These are phyloP conservation scores for Amazona finschi DNA, from an alignment of 2,797 vertebrate genomes.

Conservation along the genomic window DNA sequence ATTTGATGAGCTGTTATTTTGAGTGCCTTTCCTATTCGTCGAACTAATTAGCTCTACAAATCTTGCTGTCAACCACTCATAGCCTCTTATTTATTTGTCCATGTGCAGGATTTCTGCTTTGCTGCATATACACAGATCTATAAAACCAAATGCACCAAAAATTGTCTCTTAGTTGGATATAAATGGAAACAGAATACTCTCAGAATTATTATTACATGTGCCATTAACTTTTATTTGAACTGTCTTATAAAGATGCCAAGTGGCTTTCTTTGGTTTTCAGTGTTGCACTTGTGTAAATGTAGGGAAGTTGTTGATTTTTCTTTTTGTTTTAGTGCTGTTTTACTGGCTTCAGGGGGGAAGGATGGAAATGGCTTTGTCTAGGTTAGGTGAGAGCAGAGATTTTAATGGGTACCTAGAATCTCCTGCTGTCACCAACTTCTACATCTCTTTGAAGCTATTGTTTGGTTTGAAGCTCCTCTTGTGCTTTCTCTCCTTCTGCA, in stretches of 20 bases:
- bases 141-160: slow-evolving; percentile 59
- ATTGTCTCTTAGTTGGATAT: slow-evolving; percentile 52
- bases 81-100: slow-evolving; percentile 57
- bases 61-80: slow-evolving; percentile 60
- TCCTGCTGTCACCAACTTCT: not conserved
- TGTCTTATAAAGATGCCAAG: slow-evolving; percentile 49
- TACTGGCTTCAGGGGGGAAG: not conserved
- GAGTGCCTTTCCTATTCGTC: slow-evolving; percentile 66
- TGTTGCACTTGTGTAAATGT: not conserved
- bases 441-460: not conserved
- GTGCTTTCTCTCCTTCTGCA: not conserved
- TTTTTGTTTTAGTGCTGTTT: not conserved
- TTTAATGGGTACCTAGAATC: not conserved
- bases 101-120: slow-evolving; percentile 45
- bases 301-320: not conserved
- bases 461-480: not conserved
- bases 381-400: not conserved
- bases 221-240: slow-evolving; percentile 69
- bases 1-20: slow-evolving; percentile 67
- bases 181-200: slow-evolving; percentile 60
- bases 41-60: slow-evolving; percentile 69
- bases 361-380: not conserved
- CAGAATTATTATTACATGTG: slow-evolving; percentile 65
- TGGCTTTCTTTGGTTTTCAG: slow-evolving; percentile 22
- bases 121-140: slow-evolving; percentile 12